phyloP scores from a whole-genome alignment of 2,113 vertebrate genomes.

The Pedionomus torquatus region DNA sequence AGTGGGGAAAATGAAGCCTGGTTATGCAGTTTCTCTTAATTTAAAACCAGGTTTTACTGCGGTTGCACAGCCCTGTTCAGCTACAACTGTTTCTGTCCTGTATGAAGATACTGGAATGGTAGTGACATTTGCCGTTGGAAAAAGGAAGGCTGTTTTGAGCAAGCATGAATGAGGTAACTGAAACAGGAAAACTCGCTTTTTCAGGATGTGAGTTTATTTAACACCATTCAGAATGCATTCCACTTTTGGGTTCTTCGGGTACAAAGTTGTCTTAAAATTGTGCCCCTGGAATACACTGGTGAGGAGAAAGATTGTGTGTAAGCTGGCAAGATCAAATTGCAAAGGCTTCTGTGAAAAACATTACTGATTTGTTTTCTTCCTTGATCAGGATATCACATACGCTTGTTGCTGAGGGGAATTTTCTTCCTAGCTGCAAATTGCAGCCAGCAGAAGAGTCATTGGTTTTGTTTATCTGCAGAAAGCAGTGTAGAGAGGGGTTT shows the following conservation, averaged over 20 bases:
- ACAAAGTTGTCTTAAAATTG: background rate
- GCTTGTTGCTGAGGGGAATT: background rate
- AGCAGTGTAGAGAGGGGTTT: background rate
- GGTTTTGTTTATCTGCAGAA: slow-evolving; percentile 9
- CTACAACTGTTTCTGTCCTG: background rate
- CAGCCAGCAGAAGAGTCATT: background rate
- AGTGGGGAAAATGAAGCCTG: background rate
- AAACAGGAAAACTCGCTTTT: background rate
- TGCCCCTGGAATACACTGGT: background rate
- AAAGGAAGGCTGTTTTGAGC: background rate
- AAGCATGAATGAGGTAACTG: background rate
- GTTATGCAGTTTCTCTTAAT: background rate
- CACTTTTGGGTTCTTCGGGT: background rate
- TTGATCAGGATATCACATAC: background rate
- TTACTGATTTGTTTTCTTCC: background rate
- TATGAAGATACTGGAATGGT: background rate
- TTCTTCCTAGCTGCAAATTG: background rate
- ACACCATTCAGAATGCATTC: background rate
- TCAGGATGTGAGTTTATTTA: background rate
- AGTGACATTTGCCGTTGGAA: background rate
- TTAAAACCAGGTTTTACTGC: background rate
- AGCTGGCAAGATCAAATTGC: background rate
- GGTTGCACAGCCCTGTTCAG: fast-evolving
- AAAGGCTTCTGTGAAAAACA: background rate
- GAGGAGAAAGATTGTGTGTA: background rate